Evolutionary conservation across 2,888 invertebrate species (phyloP), one percentile per base, ranked within the genome.

Genomic region (Zhuqinia jingwanae): DNA sequence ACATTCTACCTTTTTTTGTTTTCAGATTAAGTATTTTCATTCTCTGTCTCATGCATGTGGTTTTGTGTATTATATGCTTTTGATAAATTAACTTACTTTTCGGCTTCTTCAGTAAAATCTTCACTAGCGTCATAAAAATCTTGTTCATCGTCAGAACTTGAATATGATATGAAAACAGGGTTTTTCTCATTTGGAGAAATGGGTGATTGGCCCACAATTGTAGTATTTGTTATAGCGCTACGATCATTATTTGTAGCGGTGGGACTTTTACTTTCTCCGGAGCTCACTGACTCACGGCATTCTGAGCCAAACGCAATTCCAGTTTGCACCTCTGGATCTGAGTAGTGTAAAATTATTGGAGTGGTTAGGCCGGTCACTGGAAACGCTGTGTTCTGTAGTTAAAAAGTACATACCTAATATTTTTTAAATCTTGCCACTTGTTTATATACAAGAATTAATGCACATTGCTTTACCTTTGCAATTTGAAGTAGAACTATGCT

Each of bases 401-500:
- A 86, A 13, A 83, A 86, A 56, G 30, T n/a, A n/a, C n/a, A n/a
- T n/a, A n/a, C n/a, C n/a, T n/a, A n/a, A n/a, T n/a, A n/a, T n/a
- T n/a, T n/a, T n/a, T n/a, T n/a, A n/a, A n/a, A n/a, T n/a, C n/a
- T n/a, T n/a, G n/a, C n/a, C n/a, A n/a, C n/a, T n/a, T n/a, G n/a
- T n/a, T n/a, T n/a, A n/a, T n/a, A n/a, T n/a, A n/a, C n/a, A n/a
- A n/a, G n/a, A n/a, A n/a, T n/a, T n/a, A 6, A 20, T 68, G 30
- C 36, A 47, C 17, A 47, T n/a, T n/a, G n/a, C n/a, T n/a, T n/a
- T 73, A 97, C 97, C 95, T 99, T 99, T 91, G 98, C 97, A 92
- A 99, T 98, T 95, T 99, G 99, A 91, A 99, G 94, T 92, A 98
- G 95, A 90, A 99, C 98, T 93, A 99, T 99, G 92, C 98, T 97